These are phyloP conservation scores for Ammodramus savannarum DNA, from an alignment of 2,113 vertebrate species.

Conservation along the genomic window DNA sequence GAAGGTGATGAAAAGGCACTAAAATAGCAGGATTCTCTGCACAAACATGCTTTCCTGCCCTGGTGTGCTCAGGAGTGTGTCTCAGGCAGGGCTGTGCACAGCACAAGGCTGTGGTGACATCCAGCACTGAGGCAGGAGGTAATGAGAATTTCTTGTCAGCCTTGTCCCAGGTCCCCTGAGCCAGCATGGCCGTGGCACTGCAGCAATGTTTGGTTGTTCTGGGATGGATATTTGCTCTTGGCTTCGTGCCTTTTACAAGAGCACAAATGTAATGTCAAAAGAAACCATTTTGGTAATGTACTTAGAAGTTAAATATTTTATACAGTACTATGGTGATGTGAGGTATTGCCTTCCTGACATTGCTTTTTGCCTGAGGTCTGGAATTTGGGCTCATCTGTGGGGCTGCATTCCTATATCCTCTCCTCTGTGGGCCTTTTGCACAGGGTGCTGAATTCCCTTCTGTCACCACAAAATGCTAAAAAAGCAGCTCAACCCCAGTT, in stretches of 20 bases:
- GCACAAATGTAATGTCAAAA: constrained; percentile 51
- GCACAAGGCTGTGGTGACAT: neutral
- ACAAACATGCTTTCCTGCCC: neutral
- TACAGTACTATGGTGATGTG: neutral
- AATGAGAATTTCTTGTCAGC: constrained; percentile 43
- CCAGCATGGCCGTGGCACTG: neutral
- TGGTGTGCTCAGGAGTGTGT: neutral
- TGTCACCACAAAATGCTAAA: neutral
- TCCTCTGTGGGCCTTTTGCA: neutral
- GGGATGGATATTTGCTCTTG: constrained; percentile 20
- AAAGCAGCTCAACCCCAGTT: neutral
- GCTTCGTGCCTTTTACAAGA: constrained; percentile 19
- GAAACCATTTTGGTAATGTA: constrained; percentile 29
- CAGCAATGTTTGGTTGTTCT: neutral
- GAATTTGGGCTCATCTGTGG: neutral
- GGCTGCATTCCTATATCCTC: neutral
- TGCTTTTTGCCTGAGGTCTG: neutral
- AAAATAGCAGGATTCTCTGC: neutral
- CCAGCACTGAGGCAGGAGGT: neutral
- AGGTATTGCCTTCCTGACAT: neutral
- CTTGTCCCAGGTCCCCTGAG: neutral
- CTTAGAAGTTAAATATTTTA: constrained; percentile 61
- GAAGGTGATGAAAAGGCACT: neutral
- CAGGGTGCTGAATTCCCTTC: neutral
- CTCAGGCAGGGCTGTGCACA: neutral